Evolutionary conservation across 2,113 vertebrate genomes (phyloP).

Genomic region (Aramus guarauna): DNA sequence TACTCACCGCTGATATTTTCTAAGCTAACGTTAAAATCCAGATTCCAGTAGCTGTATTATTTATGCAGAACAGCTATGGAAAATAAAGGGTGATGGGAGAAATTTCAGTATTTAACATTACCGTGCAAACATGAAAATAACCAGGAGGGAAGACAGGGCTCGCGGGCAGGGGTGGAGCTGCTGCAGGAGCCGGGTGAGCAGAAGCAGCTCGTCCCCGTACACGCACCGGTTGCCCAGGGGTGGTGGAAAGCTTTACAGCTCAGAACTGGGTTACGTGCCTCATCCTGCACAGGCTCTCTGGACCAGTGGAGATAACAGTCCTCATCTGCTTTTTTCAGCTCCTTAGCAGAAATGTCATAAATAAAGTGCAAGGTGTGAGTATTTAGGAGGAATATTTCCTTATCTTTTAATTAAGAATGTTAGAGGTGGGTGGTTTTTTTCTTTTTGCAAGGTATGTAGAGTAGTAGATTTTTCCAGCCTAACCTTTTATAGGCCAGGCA

Average conservation of each 20-base stretch:
- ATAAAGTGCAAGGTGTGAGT: slow-evolving; percentile 2
- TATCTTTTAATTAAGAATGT: slow-evolving; percentile 55
- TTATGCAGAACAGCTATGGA: neutral
- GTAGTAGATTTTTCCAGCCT: slow-evolving; percentile 2
- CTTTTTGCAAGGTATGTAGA: neutral
- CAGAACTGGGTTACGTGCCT: neutral
- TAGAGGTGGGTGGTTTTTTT: neutral
- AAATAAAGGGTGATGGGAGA: neutral
- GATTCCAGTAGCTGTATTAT: neutral
- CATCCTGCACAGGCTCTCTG: neutral
- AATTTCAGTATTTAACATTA: neutral
- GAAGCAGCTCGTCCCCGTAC: rapidly evolving
- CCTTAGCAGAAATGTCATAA: slow-evolving; percentile 5
- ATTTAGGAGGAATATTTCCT: slow-evolving; percentile 27
- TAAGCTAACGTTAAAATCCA: neutral
- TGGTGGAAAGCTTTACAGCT: neutral
- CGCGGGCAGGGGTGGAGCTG: neutral
- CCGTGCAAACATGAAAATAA: neutral
- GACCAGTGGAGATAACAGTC: neutral
- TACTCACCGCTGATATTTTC: neutral
- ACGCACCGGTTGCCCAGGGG: rapidly evolving
- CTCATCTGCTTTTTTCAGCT: neutral
- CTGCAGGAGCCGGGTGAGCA: rapidly evolving
- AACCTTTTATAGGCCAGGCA: slow-evolving; percentile 2
- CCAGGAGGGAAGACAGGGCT: neutral